Evolutionary conservation across 2,888 invertebrate species (phyloP).

Genomic region (Drepanosiphum platanoidis): DNA sequence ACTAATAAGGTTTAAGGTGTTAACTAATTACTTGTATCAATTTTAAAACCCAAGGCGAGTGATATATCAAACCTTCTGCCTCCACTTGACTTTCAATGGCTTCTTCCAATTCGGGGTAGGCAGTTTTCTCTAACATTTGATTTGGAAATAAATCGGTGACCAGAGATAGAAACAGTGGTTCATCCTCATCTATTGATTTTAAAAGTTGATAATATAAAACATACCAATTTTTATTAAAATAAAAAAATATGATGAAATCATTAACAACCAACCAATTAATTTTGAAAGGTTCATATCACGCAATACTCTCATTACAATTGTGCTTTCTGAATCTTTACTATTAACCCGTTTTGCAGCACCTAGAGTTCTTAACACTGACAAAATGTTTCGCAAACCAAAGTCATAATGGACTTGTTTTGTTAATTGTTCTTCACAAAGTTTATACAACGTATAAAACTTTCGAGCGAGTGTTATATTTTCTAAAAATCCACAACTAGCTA

Average conservation of each 20-base stretch:
- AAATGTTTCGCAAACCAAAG: constrained; percentile 93
- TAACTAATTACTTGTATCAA: constrained; percentile 78
- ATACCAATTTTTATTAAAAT: neutral
- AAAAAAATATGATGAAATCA: neutral
- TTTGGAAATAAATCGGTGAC: constrained; percentile 96
- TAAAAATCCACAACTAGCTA: constrained; percentile 94
- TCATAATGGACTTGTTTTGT: constrained; percentile 99
- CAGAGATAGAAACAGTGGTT: constrained; percentile 94
- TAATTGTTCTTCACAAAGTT: constrained; percentile 95
- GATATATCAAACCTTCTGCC: constrained; percentile 82
- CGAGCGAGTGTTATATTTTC: constrained; percentile 94
- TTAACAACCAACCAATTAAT: constrained; percentile 73
- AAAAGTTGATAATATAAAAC: neutral
- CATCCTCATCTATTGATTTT: constrained; percentile 82
- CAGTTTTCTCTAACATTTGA: constrained; percentile 90
- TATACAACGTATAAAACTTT: constrained; percentile 96
- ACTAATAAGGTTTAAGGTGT: neutral
- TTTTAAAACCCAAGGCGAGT: constrained; percentile 95
- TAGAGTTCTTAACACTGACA: constrained; percentile 91
- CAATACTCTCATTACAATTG: constrained; percentile 96
- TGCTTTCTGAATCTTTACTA: constrained; percentile 91
- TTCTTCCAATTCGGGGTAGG: constrained; percentile 87
- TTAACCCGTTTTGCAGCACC: constrained; percentile 93
- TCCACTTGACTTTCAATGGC: constrained; percentile 88
- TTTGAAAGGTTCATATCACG: constrained; percentile 98